phyloP scores from a whole-genome alignment of 2,797 vertebrate species.

The Spondyliosoma cantharus region DNA sequence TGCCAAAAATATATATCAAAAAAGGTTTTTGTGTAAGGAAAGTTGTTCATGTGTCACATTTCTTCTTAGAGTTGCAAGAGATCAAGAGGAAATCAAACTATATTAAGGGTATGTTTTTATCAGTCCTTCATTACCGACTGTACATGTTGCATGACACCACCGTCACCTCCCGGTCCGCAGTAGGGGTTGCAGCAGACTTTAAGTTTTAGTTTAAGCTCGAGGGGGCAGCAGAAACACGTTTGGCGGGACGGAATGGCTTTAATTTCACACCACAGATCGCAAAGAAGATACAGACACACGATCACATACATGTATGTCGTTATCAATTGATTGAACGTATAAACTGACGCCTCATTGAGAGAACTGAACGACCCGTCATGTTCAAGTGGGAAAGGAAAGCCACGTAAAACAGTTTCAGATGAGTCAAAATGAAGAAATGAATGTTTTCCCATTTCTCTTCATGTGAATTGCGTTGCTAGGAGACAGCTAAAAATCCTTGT shows the following conservation, averaged over 20 bases:
- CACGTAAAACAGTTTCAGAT: not conserved
- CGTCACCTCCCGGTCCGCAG: not conserved
- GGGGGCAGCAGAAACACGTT: constrained; percentile 66
- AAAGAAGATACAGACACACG: too few species aligned
- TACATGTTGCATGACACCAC: not conserved
- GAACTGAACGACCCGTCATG: not conserved
- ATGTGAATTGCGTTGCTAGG: constrained; percentile 5
- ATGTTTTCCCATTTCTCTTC: too few species aligned
- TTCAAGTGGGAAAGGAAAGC: not conserved
- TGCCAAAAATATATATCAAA: not conserved
- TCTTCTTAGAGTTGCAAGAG: not conserved
- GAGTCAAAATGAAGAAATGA: not conserved
- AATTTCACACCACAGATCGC: not conserved
- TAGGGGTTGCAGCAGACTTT: not conserved
- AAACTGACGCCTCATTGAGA: not conserved
- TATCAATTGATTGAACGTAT: not conserved
- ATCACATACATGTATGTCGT: not conserved
- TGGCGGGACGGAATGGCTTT: not conserved
- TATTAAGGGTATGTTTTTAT: not conserved
- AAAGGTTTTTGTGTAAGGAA: not conserved
- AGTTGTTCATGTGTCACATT: not conserved
- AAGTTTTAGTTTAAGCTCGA: constrained; percentile 38
- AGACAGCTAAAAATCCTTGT: not conserved
- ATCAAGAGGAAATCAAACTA: not conserved
- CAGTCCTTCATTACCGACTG: not conserved